These are phyloP conservation scores for Camelus dromedarius DNA, from an alignment of 2,113 vertebrate species.

Conservation along the genomic window DNA sequence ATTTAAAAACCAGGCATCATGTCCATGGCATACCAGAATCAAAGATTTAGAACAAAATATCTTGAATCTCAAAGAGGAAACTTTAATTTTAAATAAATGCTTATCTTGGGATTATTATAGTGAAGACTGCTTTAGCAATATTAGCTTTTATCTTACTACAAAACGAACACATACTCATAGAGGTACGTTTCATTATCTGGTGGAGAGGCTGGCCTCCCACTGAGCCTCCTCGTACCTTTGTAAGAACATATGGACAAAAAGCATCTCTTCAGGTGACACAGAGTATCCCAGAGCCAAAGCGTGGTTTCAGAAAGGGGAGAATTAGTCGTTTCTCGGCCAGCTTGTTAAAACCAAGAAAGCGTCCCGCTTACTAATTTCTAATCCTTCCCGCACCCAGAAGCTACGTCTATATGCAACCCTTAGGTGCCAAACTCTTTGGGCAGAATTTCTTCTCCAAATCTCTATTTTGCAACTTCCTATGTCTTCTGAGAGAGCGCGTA, in stretches of 20 bases:
- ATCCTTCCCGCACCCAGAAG: neutral
- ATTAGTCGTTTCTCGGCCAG: neutral
- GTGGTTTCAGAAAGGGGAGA: slow-evolving; percentile 21
- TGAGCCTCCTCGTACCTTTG: neutral
- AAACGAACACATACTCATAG: neutral
- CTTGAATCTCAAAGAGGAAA: neutral
- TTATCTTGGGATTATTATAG: neutral
- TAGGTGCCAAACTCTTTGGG: neutral
- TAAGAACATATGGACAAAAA: neutral
- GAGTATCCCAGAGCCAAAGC: slow-evolving; percentile 18
- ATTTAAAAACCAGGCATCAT: neutral
- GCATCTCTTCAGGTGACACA: neutral
- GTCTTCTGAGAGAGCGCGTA: slow-evolving; percentile 37
- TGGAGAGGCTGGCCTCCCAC: neutral
- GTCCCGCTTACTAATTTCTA: slow-evolving; percentile 38
- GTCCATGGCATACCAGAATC: neutral
- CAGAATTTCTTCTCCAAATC: neutral
- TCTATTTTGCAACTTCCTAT: slow-evolving; percentile 29
- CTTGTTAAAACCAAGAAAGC: neutral
- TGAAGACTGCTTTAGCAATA: neutral
- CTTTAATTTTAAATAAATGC: neutral
- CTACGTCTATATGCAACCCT: neutral
- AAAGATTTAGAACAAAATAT: neutral
- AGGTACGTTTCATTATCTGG: neutral
- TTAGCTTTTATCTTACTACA: neutral